Evolutionary conservation across 2,888 invertebrate genomes (phyloP).

Genomic region (Tanytarsus gracilentus): DNA sequence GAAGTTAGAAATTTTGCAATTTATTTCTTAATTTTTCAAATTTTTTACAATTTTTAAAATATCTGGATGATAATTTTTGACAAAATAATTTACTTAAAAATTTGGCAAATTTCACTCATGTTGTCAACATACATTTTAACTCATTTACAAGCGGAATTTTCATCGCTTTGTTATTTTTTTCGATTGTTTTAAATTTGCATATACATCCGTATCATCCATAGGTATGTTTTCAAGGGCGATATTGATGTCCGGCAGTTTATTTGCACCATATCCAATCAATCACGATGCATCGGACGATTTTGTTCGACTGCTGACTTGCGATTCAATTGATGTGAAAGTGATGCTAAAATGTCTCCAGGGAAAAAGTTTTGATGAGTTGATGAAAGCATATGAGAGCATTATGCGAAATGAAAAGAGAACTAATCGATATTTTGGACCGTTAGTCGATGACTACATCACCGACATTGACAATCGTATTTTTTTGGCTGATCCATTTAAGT

Average conservation of each 20-base stretch:
- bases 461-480: constrained; percentile 51
- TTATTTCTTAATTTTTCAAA: too few relatives aligned
- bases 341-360: constrained; percentile 54
- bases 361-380: constrained; percentile 51
- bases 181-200: too few relatives aligned
- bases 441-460: constrained; percentile 53
- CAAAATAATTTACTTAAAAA: too few relatives aligned
- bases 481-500: constrained; percentile 47
- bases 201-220: too few relatives aligned
- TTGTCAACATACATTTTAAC: too few relatives aligned
- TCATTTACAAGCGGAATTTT: too few relatives aligned
- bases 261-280: constrained; percentile 44
- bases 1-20: too few relatives aligned
- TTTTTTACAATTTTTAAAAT: too few relatives aligned
- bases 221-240: constrained; percentile 58
- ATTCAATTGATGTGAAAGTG: constrained; percentile 44
- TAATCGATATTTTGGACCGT: constrained; percentile 46
- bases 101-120: too few relatives aligned
- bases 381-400: constrained; percentile 50
- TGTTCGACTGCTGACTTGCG: constrained; percentile 47
- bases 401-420: constrained; percentile 40
- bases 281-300: constrained; percentile 42
- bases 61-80: too few relatives aligned
- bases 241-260: constrained; percentile 54
- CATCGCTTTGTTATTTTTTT: too few relatives aligned